Percentiles rank a stretch among this genome's conserved stretches.
Conservation (phyloP, 1,140 invertebrate species). For the Dinothrombium tinctorium region DNA sequence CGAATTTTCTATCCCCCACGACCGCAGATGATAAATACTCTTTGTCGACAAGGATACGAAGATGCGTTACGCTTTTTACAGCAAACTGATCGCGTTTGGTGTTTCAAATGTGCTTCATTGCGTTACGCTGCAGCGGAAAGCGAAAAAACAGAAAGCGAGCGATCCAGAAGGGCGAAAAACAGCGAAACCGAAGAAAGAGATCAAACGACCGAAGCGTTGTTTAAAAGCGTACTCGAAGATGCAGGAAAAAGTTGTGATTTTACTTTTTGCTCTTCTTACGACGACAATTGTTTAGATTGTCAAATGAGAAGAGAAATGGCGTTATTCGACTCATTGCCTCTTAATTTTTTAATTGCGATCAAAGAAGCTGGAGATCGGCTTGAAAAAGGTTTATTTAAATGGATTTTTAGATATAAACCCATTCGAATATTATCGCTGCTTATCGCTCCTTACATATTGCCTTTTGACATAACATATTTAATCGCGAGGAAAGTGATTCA, state of each 20-base stretch:
- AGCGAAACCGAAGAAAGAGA: constrained; percentile 1
- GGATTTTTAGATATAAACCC: constrained; percentile 56
- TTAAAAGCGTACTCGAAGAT: too few species aligned
- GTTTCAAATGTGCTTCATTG: constrained; percentile 14
- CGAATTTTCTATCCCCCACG: constrained; percentile 81
- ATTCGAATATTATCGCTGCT: constrained; percentile 51
- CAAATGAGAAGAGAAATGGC: constrained; percentile 13
- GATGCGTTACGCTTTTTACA: constrained; percentile 80
- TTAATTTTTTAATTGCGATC: constrained; percentile 32
- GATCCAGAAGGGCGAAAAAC: constrained; percentile 10
- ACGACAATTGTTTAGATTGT: constrained; percentile 16
- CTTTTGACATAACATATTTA: constrained; percentile 43
- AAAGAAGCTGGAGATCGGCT: constrained; percentile 73
- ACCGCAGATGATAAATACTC: constrained; percentile 64
- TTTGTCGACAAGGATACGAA: constrained; percentile 94
- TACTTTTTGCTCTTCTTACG: too few species aligned
- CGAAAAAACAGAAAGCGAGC: constrained; percentile 6
- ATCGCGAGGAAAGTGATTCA: constrained; percentile 12
- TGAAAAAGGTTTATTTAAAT: constrained; percentile 66
- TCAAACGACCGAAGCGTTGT: background rate
- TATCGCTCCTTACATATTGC: constrained; percentile 54
- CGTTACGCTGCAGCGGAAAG: constrained; percentile 5
- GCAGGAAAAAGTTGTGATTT: background rate
- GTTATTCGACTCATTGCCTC: constrained; percentile 18
- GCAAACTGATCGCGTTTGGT: constrained; percentile 34